Base-by-base conservation (phyloP, 2,113 vertebrate genomes). In the Hippocampus guttulatus region DNA sequence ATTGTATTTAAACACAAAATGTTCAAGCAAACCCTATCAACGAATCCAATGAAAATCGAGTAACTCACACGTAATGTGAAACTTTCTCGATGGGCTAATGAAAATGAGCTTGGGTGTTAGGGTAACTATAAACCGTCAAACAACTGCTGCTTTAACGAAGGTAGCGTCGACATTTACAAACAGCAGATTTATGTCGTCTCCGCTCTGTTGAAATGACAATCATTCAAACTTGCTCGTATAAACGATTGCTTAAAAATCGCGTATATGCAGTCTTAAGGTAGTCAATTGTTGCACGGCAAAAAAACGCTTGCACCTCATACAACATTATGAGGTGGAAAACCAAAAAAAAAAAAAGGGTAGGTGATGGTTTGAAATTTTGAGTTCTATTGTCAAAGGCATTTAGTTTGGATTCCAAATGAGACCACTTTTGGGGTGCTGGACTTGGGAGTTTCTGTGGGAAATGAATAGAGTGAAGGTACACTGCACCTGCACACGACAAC, bases 401-500 rank as follows among this genome's bases (percentile, higher is more conserved):
- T 25, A 30, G 14, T 30, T 33, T 33, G 58, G 23, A 61, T 61
- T 51, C 16, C 15, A 51, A 51, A 61, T 61, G 33, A 1, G 33
- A 33, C 7, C 27, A 8, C 27, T 64, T 41, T 62, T 20, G 27
- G 3, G 8, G 30, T 21, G 52, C 52, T 54, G 52, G 52, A 55
- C 52, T 55, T 55, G n/a, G 20, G 25, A 68, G 27, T n/a, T 21
- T 33, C 9, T 9, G 20, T 52, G 41, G 30, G 23, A 40, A 68
- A 54, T 27, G 41, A 76, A 74, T 70, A 75, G 55, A 73, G 71
- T 74, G 47, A 86, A 82, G 61, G 88, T 93, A 92, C 89, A 90
- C 89, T 92, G 92, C 91, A 91, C 89, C 91, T 91, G 83, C 82
- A 80, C 86, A 87, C 76, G 87, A 85, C 88, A 88, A 84, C 86